A percentile compares a stretch with the other conserved stretches of the same genome.
Evolutionary conservation across 2,888 invertebrate species (phyloP).

Genomic region (Athetis lepigone): DNA sequence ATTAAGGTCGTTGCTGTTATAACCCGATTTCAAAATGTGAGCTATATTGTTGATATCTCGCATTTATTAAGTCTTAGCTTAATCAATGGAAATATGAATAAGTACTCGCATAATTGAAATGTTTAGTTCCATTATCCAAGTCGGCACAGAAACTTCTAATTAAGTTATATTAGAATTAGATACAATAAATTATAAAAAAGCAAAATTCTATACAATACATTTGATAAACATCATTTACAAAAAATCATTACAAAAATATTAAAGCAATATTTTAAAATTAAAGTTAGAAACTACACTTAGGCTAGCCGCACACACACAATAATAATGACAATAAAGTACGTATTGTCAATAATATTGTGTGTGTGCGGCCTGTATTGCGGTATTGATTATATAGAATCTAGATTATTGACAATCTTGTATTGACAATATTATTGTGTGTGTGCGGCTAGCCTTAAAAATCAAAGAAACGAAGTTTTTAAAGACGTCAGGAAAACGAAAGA

Average conservation of each 20-base stretch:
- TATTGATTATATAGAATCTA: no score
- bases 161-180: slow-evolving; percentile 26
- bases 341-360: no score
- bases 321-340: no score
- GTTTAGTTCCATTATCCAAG: background rate
- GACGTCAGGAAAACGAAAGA: slow-evolving; percentile 37
- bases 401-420: no score
- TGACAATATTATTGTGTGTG: no score
- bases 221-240: slow-evolving; percentile 42
- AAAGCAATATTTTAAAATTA: slow-evolving; percentile 52
- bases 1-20: no score
- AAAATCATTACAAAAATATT: slow-evolving; percentile 53
- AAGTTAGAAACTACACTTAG: slow-evolving; percentile 43
- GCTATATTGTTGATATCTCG: slow-evolving; percentile 29
- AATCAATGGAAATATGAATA: slow-evolving; percentile 34
- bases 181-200: slow-evolving; percentile 47
- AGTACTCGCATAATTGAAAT: slow-evolving; percentile 1
- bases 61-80: slow-evolving; percentile 48
- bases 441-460: slow-evolving; percentile 28
- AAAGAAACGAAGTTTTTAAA: slow-evolving; percentile 26
- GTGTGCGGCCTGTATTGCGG: no score
- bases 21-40: no score
- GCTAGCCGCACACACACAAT: no score
- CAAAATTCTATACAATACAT: slow-evolving; percentile 44
- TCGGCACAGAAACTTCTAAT: slow-evolving; percentile 17